Percentiles rank a stretch among this genome's conserved stretches.
These are phyloP conservation scores for Hylomyscus alleni DNA, from an alignment of 2,797 vertebrate species.

Conservation along the genomic window DNA sequence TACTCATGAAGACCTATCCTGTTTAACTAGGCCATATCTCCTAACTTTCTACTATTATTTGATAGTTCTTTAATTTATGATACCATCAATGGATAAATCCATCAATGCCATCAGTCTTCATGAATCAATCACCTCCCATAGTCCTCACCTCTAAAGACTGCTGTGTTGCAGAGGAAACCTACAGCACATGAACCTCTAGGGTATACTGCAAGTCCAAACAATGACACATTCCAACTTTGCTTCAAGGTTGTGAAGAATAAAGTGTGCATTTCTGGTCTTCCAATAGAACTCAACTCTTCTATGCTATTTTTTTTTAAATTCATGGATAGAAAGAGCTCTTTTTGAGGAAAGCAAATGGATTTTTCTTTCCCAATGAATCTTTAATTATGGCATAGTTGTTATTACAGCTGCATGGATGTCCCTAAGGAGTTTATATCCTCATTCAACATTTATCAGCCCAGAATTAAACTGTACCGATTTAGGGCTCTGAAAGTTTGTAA, in stretches of 20 bases:
- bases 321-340: conserved; percentile 14
- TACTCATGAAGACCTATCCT: not conserved
- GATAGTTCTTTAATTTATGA: not conserved
- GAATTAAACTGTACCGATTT: conserved; percentile 9
- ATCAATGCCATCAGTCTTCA: not conserved
- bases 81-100: not conserved
- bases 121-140: not conserved
- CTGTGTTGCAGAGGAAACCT: not conserved
- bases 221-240: not conserved
- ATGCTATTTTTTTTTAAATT: not conserved
- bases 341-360: not conserved
- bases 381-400: conserved; percentile 49
- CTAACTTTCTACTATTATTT: not conserved
- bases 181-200: not conserved
- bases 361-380: conserved; percentile 42
- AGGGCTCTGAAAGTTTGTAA: conserved; percentile 27
- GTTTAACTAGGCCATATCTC: not conserved
- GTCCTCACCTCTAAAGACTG: not conserved
- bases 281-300: not conserved
- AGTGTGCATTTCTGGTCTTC: not conserved
- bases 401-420: conserved; percentile 3
- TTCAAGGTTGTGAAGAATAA: not conserved
- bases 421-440: conserved; percentile 26
- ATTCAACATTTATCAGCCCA: conserved; percentile 64
- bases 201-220: not conserved